phyloP scores from a whole-genome alignment of 2,797 vertebrate genomes.

The Eidolon dupreanum region DNA sequence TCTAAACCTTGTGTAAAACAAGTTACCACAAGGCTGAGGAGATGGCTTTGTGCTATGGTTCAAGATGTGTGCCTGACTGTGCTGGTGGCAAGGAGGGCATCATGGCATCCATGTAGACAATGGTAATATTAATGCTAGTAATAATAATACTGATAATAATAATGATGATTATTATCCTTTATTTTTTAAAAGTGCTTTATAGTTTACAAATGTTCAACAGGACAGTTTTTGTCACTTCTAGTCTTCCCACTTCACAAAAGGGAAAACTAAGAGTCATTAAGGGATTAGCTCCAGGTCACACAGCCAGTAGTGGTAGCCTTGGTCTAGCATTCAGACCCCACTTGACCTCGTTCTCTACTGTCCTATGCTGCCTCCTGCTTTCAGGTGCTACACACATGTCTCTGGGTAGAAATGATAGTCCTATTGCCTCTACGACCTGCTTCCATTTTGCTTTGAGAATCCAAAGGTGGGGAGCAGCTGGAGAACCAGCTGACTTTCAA shows the following conservation, averaged over 20 bases:
- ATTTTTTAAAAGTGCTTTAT: not conserved
- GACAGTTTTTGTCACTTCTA: not conserved
- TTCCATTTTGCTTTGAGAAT: not conserved
- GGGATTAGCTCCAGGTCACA: not conserved
- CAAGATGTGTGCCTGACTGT: not conserved
- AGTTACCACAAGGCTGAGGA: not conserved
- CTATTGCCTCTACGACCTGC: accelerated
- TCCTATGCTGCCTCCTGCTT: not conserved
- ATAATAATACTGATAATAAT: not conserved
- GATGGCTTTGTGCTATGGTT: not conserved
- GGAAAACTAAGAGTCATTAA: not conserved
- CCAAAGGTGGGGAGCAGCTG: not conserved
- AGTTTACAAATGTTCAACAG: not conserved
- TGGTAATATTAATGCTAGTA: not conserved
- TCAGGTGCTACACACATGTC: too few relatives aligned
- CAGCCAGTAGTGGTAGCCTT: not conserved
- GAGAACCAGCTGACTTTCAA: not conserved
- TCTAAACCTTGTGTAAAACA: not conserved
- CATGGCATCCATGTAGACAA: not conserved
- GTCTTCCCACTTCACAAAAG: not conserved
- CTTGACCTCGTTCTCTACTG: not conserved
- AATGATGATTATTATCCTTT: not conserved
- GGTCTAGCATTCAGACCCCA: not conserved
- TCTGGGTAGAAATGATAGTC: not conserved
- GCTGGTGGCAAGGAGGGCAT: not conserved